These are phyloP conservation scores for Cossypha heuglini DNA, from an alignment of 2,797 vertebrate genomes.

Conservation along the genomic window DNA sequence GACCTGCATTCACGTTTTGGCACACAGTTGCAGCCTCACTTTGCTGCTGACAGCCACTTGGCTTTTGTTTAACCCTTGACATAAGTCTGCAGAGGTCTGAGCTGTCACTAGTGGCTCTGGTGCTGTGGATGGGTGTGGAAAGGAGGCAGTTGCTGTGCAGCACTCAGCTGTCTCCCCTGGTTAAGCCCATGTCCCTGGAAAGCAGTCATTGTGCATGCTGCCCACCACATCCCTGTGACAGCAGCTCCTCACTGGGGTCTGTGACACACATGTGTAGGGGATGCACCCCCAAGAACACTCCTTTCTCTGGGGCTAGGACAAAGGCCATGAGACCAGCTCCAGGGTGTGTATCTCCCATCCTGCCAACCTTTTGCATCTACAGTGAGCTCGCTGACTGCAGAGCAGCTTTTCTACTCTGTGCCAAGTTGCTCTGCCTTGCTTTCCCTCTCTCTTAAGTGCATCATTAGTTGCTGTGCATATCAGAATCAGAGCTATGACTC, in stretches of 20 bases:
- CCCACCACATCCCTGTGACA: neutral
- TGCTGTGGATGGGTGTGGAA: neutral
- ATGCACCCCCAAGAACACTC: neutral
- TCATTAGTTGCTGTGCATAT: fast-evolving
- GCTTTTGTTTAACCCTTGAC: neutral
- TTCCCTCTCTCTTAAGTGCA: neutral
- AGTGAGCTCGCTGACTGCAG: fast-evolving
- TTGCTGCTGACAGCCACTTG: neutral
- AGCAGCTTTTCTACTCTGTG: neutral
- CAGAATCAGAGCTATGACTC: neutral
- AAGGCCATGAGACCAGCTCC: neutral
- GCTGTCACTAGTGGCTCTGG: neutral
- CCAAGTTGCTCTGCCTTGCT: neutral
- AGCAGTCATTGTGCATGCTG: fast-evolving
- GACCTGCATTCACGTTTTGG: fast-evolving
- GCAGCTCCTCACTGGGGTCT: neutral
- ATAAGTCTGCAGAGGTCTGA: neutral
- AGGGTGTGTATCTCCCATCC: neutral
- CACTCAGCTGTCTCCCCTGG: neutral
- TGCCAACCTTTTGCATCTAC: neutral
- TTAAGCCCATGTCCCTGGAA: neutral
- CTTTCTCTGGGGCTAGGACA: neutral
- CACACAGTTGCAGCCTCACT: neutral
- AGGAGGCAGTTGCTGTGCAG: neutral
- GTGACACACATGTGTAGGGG: fast-evolving